Percentiles rank a stretch among this genome's conserved stretches.
These are phyloP conservation scores for Xiphophorus hellerii DNA, from an alignment of 2,113 vertebrate genomes.

Conservation along the genomic window DNA sequence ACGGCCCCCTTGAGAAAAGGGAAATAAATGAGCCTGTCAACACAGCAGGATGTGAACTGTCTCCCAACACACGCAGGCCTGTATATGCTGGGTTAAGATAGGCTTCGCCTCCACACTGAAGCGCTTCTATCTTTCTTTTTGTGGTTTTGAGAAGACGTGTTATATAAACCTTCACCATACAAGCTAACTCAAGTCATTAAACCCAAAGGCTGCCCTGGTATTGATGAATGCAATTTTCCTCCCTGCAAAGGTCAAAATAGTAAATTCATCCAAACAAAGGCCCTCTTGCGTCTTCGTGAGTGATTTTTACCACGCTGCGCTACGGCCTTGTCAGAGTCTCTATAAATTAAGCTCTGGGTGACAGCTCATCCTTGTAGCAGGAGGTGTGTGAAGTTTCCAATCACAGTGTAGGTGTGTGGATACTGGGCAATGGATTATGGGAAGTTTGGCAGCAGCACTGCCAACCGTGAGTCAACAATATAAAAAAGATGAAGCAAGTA, in stretches of 20 bases:
- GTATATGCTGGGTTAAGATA: constrained; percentile 37
- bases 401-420: constrained; percentile 62
- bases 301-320: constrained; percentile 38
- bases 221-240: background rate
- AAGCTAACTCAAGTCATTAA: constrained; percentile 21
- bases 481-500: constrained; percentile 19
- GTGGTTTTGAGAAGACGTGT: background rate
- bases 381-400: constrained; percentile 51
- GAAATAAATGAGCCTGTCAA: constrained; percentile 80
- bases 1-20: constrained; percentile 58
- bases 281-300: constrained; percentile 28
- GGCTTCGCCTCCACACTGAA: constrained; percentile 46
- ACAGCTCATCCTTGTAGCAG: constrained; percentile 56
- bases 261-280: constrained; percentile 19
- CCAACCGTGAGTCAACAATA: constrained; percentile 43
- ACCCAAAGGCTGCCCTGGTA: constrained; percentile 18
- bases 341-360: constrained; percentile 52
- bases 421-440: constrained; percentile 61
- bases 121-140: constrained; percentile 34
- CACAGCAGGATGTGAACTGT: constrained; percentile 68
- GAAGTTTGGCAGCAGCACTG: constrained; percentile 49
- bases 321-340: constrained; percentile 57
- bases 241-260: constrained; percentile 23
- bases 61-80: constrained; percentile 44
- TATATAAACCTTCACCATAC: constrained; percentile 10